Evolutionary conservation across 2,113 vertebrate genomes (phyloP).

Genomic region (Psilopsiagon aurifrons): DNA sequence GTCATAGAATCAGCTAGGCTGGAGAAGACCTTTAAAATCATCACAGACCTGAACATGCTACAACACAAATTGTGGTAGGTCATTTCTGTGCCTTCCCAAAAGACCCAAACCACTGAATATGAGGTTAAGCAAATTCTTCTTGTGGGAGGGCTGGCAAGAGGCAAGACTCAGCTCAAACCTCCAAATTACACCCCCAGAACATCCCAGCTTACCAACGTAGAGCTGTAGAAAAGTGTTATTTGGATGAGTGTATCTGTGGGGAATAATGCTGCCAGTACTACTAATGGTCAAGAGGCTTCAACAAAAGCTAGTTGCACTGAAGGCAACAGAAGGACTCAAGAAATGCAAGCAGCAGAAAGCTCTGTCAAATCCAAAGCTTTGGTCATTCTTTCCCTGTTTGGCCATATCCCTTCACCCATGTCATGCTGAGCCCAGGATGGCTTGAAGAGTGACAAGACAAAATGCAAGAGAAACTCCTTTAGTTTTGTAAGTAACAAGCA

Average conservation of each 20-base stretch:
- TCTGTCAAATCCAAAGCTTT: neutral
- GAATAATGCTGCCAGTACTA: neutral
- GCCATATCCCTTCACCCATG: neutral
- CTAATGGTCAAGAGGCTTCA: neutral
- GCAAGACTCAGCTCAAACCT: neutral
- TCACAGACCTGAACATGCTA: neutral
- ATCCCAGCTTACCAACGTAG: neutral
- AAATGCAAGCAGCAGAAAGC: neutral
- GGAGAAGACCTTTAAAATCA: neutral
- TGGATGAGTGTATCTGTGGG: neutral
- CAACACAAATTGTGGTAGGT: neutral
- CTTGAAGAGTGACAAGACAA: neutral
- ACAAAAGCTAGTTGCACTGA: neutral
- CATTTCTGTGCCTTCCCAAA: neutral
- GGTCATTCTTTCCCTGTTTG: neutral
- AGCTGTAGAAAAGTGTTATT: neutral
- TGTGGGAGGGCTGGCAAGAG: neutral
- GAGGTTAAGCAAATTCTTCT: neutral
- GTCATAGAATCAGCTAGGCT: neutral
- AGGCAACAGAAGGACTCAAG: neutral
- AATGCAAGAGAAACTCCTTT: neutral
- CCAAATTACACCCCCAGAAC: rapidly evolving
- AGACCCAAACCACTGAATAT: neutral
- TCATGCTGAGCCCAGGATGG: neutral
- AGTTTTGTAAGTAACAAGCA: neutral